Percentiles rank a stretch among this genome's conserved stretches.
phyloP scores from a whole-genome alignment of 2,888 invertebrate species.

The Baronia brevicornis region DNA sequence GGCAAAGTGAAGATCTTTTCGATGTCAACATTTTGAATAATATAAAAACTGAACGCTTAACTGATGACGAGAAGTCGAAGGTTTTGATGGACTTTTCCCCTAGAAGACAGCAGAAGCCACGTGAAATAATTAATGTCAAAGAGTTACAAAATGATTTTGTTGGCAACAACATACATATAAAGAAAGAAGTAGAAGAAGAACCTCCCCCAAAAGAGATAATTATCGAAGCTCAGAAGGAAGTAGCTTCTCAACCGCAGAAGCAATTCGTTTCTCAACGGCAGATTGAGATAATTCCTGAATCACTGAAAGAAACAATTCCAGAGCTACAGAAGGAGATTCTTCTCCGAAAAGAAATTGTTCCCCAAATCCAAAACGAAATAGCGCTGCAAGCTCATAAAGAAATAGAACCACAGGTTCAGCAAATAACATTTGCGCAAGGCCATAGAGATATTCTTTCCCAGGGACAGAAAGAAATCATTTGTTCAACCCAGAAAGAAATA shows the following conservation, averaged over 20 bases:
- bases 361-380: too few relatives aligned
- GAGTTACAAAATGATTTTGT: conserved; percentile 65
- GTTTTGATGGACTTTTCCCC: conserved; percentile 47
- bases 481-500: too few relatives aligned
- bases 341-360: too few relatives aligned
- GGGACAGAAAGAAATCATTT: too few relatives aligned
- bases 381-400: too few relatives aligned
- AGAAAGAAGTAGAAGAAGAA: conserved; percentile 41
- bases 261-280: conserved; percentile 2
- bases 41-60: conserved; percentile 59
- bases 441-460: too few relatives aligned
- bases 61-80: conserved; percentile 50
- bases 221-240: neutral
- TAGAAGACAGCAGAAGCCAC: conserved; percentile 34
- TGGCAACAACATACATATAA: conserved; percentile 51
- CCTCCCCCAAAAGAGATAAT: conserved; percentile 3
- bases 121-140: conserved; percentile 64
- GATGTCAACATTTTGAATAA: conserved; percentile 62
- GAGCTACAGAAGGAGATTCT: too few relatives aligned
- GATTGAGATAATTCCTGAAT: neutral
- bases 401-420: too few relatives aligned
- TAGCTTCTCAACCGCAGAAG: neutral
- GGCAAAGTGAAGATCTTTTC: conserved; percentile 49
- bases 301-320: too few relatives aligned
- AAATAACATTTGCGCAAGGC: too few relatives aligned